Percentiles rank a stretch among this genome's conserved stretches.
phyloP scores from a whole-genome alignment of 2,797 vertebrate species.

The Pelodytes ibericus region DNA sequence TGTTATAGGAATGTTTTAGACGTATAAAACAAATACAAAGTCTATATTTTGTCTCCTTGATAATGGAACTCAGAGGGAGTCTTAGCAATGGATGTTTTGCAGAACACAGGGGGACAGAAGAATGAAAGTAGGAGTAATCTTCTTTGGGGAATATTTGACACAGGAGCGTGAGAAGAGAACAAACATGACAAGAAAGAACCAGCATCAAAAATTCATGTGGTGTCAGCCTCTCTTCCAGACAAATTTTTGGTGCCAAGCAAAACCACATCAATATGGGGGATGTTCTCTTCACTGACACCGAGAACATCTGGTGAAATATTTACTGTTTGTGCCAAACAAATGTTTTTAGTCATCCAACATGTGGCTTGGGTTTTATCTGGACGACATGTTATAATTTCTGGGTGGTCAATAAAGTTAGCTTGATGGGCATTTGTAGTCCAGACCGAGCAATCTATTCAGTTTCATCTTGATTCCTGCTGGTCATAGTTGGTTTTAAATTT shows the following conservation, averaged over 20 bases:
- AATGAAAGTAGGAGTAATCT: constrained; percentile 36
- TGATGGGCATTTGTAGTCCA: too few species aligned
- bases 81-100: constrained; percentile 28
- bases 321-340: constrained; percentile 59
- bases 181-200: constrained; percentile 55
- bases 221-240: constrained; percentile 61
- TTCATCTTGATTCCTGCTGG: too few species aligned
- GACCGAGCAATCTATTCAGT: too few species aligned
- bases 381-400: constrained; percentile 57
- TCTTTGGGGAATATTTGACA: constrained; percentile 36
- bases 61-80: constrained; percentile 19
- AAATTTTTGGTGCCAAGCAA: constrained; percentile 62
- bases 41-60: neutral
- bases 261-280: constrained; percentile 65
- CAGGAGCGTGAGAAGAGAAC: constrained; percentile 50
- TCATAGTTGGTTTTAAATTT: too few species aligned
- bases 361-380: constrained; percentile 62
- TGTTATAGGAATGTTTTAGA: neutral
- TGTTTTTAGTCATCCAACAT: constrained; percentile 66
- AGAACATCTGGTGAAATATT: constrained; percentile 66
- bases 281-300: constrained; percentile 61
- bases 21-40: neutral
- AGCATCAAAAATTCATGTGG: constrained; percentile 59
- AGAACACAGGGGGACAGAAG: constrained; percentile 22
- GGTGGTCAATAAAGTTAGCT: constrained; percentile 52